Evolutionary conservation across 2,888 invertebrate species (phyloP).

Genomic region (Drosophila vallismaia): DNA sequence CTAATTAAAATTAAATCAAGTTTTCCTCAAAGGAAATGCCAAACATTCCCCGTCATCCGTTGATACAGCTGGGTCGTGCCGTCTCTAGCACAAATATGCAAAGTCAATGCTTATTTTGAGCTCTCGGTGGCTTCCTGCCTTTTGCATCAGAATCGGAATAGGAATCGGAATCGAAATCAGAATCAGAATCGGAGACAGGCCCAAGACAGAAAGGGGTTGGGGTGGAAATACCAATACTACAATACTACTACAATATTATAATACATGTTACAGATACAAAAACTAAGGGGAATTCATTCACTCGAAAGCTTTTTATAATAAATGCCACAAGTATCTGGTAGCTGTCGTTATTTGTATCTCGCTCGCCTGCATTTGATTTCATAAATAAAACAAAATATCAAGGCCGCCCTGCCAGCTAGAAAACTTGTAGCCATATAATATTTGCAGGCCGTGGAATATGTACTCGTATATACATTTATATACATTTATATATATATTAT

Average conservation of each 20-base stretch:
- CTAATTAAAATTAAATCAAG: constrained; percentile 61
- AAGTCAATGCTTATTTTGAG: constrained; percentile 52
- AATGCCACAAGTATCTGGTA: constrained; percentile 73
- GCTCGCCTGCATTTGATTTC: constrained; percentile 70
- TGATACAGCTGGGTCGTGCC: constrained; percentile 30
- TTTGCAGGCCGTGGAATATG: constrained; percentile 4
- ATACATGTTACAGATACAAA: constrained; percentile 53
- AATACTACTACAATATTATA: background rate
- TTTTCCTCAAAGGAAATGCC: constrained; percentile 35
- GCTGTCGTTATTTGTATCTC: constrained; percentile 52
- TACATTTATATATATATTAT: constrained; percentile 14
- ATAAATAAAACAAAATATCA: constrained; percentile 79
- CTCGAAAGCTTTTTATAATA: constrained; percentile 69
- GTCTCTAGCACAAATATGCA: constrained; percentile 39
- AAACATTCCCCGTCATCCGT: constrained; percentile 37
- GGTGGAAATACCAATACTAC: background rate
- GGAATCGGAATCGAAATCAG: constrained; percentile 13
- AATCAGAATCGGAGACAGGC: constrained; percentile 22
- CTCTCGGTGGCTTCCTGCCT: constrained; percentile 61
- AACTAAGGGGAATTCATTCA: constrained; percentile 57
- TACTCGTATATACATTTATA: constrained; percentile 10
- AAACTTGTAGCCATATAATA: constrained; percentile 70
- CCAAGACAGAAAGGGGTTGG: background rate
- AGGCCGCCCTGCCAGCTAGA: constrained; percentile 72
- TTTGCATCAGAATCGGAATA: constrained; percentile 13